A percentile compares a stretch with the other conserved stretches of the same genome.
Conservation (phyloP, 2,888 invertebrate genomes). For the Pachydiplax longipennis region DNA sequence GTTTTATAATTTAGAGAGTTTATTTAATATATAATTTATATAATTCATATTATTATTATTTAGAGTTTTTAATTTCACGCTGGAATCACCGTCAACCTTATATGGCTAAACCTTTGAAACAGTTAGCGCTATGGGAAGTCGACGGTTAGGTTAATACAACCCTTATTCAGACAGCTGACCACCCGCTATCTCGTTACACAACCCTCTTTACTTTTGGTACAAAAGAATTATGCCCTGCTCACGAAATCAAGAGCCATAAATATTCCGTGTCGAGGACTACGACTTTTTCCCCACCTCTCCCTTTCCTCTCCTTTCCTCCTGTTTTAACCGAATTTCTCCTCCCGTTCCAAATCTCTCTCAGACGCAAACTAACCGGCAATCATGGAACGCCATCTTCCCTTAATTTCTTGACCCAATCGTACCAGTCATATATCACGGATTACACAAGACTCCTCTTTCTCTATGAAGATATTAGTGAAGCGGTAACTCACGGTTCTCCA, state of each 20-base stretch:
- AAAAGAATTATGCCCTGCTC: background rate
- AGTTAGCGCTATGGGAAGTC: background rate
- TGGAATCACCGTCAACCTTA: too few species aligned
- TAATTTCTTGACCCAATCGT: background rate
- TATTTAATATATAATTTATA: too few species aligned
- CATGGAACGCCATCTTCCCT: background rate
- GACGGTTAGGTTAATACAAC: background rate
- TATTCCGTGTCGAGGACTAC: background rate
- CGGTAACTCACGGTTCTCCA: constrained; percentile 7
- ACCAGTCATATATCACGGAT: constrained; percentile 15
- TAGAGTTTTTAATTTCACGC: too few species aligned
- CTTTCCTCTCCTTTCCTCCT: too few species aligned
- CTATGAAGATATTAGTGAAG: constrained; percentile 6
- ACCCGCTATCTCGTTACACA: background rate
- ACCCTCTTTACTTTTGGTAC: background rate
- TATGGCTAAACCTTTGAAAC: too few species aligned
- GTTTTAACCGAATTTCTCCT: too few species aligned
- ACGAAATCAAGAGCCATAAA: background rate
- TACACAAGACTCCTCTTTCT: background rate
- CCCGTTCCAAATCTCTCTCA: too few species aligned
- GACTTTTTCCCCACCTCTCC: background rate
- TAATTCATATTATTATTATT: too few species aligned
- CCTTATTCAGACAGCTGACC: background rate
- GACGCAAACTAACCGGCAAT: background rate
- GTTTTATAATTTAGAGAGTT: too few species aligned